phyloP scores from a whole-genome alignment of 2,888 invertebrate species.

The Hypercompe scribonia region DNA sequence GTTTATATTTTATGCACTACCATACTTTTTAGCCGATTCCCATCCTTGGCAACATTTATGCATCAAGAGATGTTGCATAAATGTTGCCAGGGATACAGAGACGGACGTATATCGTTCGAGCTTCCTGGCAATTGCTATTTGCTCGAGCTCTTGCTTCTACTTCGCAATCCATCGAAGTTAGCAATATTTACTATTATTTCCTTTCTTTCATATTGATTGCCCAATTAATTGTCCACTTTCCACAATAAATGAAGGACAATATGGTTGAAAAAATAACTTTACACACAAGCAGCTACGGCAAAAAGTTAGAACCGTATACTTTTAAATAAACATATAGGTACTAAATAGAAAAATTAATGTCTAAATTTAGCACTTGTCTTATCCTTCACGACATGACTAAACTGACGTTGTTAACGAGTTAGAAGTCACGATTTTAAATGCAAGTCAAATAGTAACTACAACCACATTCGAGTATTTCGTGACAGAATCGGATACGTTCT shows the following conservation, averaged over 20 bases:
- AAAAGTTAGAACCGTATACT: not conserved
- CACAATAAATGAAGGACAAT: not conserved
- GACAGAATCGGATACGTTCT: slow-evolving; percentile 4
- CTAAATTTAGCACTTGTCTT: not conserved
- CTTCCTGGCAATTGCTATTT: too few relatives aligned
- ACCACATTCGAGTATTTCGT: not conserved
- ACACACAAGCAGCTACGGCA: too few relatives aligned
- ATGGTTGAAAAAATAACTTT: not conserved
- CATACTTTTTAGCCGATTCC: too few relatives aligned
- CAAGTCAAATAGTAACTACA: not conserved
- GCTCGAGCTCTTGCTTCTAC: too few relatives aligned
- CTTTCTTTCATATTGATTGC: not conserved
- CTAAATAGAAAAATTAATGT: not conserved
- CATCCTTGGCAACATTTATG: too few relatives aligned
- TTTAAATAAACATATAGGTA: not conserved
- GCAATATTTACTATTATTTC: not conserved
- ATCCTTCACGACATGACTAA: not conserved
- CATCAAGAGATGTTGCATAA: too few relatives aligned
- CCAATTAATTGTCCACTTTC: too few relatives aligned
- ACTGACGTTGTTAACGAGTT: not conserved
- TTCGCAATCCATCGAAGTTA: too few relatives aligned
- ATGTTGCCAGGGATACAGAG: too few relatives aligned
- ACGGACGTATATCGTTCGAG: too few relatives aligned
- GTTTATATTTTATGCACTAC: too few relatives aligned
- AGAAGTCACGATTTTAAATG: not conserved